phyloP scores from a whole-genome alignment of 2,113 vertebrate species.

The Candoia aspera region DNA sequence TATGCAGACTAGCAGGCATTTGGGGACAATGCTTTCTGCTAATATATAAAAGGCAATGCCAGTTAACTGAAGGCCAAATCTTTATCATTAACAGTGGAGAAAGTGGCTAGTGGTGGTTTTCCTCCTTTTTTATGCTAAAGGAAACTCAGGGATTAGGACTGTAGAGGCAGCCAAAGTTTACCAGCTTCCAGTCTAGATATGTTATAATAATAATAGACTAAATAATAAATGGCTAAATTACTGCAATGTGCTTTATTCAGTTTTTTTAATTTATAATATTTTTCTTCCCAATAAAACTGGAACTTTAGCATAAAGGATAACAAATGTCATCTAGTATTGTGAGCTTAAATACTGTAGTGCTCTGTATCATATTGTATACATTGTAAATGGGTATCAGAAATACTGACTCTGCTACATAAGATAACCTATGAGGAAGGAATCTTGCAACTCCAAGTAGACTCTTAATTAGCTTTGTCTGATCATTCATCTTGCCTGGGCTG shows the following conservation, averaged over 20 bases:
- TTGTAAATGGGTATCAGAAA: background rate
- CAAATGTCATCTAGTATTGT: background rate
- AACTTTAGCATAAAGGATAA: background rate
- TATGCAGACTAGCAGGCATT: background rate
- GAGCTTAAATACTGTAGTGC: conserved; percentile 5
- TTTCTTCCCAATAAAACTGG: conserved; percentile 3
- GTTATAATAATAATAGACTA: background rate
- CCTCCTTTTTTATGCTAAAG: background rate
- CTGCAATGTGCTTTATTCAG: background rate
- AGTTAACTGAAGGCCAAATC: background rate
- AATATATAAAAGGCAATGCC: background rate
- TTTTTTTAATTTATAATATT: rapidly evolving
- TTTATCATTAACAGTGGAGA: background rate
- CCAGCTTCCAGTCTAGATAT: background rate
- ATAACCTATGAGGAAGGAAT: background rate
- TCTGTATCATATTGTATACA: background rate
- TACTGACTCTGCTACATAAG: background rate
- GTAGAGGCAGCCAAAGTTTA: background rate
- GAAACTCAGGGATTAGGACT: background rate
- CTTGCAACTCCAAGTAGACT: background rate
- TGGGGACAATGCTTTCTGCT: background rate
- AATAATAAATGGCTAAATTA: background rate
- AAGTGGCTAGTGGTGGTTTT: background rate
- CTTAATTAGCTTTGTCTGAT: background rate
- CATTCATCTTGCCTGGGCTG: background rate